Evolutionary conservation across 2,888 invertebrate genomes (phyloP), one percentile per base, ranked within the genome.

Genomic region (Cremastobaeus sp.): DNA sequence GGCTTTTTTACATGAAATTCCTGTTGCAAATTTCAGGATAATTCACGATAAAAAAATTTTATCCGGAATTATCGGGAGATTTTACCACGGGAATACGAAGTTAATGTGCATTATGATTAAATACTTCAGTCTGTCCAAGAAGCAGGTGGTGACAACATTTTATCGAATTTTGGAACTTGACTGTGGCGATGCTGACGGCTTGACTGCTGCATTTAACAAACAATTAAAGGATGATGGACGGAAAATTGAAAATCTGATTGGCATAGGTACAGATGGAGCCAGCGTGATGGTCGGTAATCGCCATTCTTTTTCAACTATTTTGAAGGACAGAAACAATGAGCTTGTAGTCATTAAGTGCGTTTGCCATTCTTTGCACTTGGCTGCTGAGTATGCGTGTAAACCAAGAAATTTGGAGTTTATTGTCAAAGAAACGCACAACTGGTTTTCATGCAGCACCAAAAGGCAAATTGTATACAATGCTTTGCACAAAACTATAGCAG

Each of bases 281-380:
- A 79, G 60, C 50, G 78, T 79, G 0, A 80, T 79, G 77, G 64
- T 77, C 20, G 80, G 79, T 8, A 30, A 47, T 47, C 25, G 77
- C 35, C 69, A 76, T 57, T 79, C 78, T 4, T 70, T 78, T 14
- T 15, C 41, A 9, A 20, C 21, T 17, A 54, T 39, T 28, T 39
- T 54, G n/a, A 54, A 50, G 25, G 21, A 35, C 20, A 4, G 28
- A 18, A 54, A 54, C 11, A n/a, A 12, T 14, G 52, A 59, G 18
- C 48, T 57, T 5, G 41, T 57, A 1, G 39, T 39, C 21, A 54
- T 39, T 9, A 54, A 54, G 28, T 54, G 39, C 12, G 21, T 54
- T 3, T 55, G 32, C n/a, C 41, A 55, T 18, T 43, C 55, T 9
- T 30, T 55, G 4, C 55, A 41, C 11, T 41, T 41, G 12, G 43